Evolutionary conservation across 2,888 invertebrate species (phyloP).

Genomic region (Torymus aiolomorphi): DNA sequence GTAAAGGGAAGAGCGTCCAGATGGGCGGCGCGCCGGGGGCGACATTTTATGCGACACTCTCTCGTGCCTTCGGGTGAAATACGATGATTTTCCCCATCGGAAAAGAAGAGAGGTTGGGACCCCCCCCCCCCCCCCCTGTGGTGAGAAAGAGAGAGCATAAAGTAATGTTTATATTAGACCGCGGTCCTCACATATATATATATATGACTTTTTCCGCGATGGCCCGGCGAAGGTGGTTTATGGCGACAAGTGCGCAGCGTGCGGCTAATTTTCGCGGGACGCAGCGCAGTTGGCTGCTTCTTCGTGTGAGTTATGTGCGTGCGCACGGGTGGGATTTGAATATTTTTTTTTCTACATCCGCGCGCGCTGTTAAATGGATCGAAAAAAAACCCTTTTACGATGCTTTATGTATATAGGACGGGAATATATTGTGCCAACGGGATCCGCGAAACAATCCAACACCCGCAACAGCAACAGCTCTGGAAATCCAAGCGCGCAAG

Average conservation of each 20-base stretch:
- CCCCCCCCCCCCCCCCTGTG: too few relatives aligned
- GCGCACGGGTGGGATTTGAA: too few relatives aligned
- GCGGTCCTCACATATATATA: neutral
- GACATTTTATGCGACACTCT: conserved; percentile 30
- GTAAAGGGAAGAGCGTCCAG: conserved; percentile 41
- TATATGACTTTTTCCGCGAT: conserved; percentile 15
- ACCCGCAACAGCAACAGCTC: too few relatives aligned
- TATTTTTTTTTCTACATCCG: too few relatives aligned
- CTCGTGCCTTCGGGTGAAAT: conserved; percentile 59
- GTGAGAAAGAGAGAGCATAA: too few relatives aligned
- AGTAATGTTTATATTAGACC: conserved; percentile 73
- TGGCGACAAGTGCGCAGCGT: conserved; percentile 34
- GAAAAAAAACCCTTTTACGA: too few relatives aligned
- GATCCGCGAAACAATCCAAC: too few relatives aligned
- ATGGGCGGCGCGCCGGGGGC: conserved; percentile 55
- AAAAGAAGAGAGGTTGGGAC: conserved; percentile 53
- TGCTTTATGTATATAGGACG: too few relatives aligned
- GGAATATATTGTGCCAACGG: too few relatives aligned
- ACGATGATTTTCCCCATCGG: conserved; percentile 67
- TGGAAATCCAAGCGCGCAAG: too few relatives aligned
- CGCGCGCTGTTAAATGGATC: too few relatives aligned
- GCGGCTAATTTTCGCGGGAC: neutral
- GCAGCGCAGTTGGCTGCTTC: neutral
- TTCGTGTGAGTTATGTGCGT: too few relatives aligned
- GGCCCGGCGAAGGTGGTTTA: conserved; percentile 11